Percentiles rank a stretch among this genome's conserved stretches.
Conservation (phyloP, 2,797 vertebrate species). For the Myotis myotis region DNA sequence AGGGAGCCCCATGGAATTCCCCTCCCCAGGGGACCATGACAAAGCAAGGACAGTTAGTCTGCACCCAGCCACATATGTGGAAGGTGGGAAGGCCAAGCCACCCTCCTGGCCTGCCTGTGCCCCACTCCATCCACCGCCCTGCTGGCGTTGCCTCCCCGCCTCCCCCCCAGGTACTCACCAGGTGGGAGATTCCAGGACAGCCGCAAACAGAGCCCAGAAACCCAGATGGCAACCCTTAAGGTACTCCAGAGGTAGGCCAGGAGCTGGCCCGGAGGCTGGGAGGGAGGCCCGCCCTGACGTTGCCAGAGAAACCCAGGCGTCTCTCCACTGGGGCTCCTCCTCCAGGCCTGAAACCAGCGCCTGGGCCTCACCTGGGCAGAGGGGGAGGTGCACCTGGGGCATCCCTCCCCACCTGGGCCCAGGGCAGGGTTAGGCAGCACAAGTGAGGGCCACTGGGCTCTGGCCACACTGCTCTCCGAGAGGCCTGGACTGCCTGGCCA, state of each 20-base stretch:
- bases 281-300: background rate
- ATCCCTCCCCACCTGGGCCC: fast-evolving
- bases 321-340: background rate
- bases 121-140: fast-evolving
- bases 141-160: fast-evolving
- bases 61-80: background rate
- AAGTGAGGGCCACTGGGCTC: background rate
- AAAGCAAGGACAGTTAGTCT: background rate
- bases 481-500: background rate
- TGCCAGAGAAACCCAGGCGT: conserved; percentile 55
- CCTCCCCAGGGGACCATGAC: too few species aligned
- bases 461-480: background rate
- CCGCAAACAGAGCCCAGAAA: fast-evolving
- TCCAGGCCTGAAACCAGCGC: background rate
- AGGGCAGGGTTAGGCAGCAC: fast-evolving
- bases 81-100: background rate
- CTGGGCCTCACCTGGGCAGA: background rate
- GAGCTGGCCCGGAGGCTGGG: background rate
- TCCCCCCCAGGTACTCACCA: conserved; percentile 7
- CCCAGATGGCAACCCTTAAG: fast-evolving
- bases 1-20: background rate
- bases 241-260: fast-evolving
- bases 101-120: background rate
- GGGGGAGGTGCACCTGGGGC: background rate
- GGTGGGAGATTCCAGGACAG: background rate